A percentile compares a stretch with the other conserved stretches of the same genome.
Evolutionary conservation across 1,140 invertebrate species (phyloP).

Genomic region (Apolygus lucorum): DNA sequence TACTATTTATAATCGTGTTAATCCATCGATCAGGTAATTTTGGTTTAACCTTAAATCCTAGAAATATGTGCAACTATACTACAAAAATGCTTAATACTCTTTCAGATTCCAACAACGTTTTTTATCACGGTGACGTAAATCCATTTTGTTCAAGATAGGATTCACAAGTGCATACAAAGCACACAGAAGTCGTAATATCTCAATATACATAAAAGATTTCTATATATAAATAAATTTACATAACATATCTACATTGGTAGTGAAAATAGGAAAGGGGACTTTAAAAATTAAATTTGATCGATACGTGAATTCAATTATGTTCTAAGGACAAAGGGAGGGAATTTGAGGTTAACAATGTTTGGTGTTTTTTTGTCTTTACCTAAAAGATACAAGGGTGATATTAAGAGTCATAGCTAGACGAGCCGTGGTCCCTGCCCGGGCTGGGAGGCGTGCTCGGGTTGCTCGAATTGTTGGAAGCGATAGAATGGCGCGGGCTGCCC

Average conservation of each 20-base stretch:
- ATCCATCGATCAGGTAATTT: not conserved
- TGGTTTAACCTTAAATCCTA: not conserved
- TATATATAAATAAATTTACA: not conserved
- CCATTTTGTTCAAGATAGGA: not conserved
- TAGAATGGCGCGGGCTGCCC: constrained; percentile 61
- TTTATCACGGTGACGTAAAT: not conserved
- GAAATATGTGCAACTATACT: not conserved
- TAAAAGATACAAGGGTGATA: not conserved
- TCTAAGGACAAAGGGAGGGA: not conserved
- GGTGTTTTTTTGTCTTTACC: not conserved
- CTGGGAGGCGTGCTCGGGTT: constrained; percentile 67
- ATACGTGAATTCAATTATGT: not conserved
- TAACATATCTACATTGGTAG: not conserved
- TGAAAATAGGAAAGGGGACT: not conserved
- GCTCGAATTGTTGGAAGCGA: constrained; percentile 72
- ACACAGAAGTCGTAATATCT: not conserved
- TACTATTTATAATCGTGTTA: not conserved
- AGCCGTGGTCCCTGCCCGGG: constrained; percentile 60
- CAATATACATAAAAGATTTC: not conserved
- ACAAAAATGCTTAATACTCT: not conserved
- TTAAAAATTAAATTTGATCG: not conserved
- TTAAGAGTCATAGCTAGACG: constrained; percentile 56
- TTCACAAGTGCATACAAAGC: not conserved
- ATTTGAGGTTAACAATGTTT: not conserved
- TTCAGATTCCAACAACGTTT: not conserved